These are phyloP conservation scores for Brachyptera risi DNA, from an alignment of 2,888 invertebrate genomes.

Conservation along the genomic window DNA sequence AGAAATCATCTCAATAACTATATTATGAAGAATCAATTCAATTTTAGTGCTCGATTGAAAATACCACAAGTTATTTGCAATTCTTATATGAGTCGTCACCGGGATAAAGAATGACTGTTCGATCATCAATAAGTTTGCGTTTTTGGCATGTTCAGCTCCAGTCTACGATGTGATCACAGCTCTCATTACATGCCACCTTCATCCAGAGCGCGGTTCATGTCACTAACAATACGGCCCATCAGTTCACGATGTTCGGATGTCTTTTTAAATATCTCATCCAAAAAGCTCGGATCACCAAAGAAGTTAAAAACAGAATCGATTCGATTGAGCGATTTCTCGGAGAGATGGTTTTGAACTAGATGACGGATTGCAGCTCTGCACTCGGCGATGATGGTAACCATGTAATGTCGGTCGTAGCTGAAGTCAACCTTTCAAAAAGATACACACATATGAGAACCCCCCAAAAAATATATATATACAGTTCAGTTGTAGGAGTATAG, in stretches of 20 bases:
- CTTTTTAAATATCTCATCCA: conserved; percentile 60
- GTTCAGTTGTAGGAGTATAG: too few species aligned
- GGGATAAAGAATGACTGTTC: too few species aligned
- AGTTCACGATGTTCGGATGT: conserved; percentile 59
- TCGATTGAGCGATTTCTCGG: conserved; percentile 76
- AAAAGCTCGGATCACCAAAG: conserved; percentile 57
- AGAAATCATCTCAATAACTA: too few species aligned
- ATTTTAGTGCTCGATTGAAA: too few species aligned
- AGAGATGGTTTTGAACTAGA: conserved; percentile 74
- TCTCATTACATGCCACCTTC: conserved; percentile 51
- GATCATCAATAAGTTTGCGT: too few species aligned
- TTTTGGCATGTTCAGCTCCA: too few species aligned
- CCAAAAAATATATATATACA: too few species aligned
- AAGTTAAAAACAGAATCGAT: conserved; percentile 74
- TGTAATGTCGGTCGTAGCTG: conserved; percentile 78
- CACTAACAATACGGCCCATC: conserved; percentile 59
- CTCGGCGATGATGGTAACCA: conserved; percentile 72
- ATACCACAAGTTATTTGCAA: too few species aligned
- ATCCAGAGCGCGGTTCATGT: conserved; percentile 62
- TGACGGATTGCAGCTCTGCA: conserved; percentile 70
- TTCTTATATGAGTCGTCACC: too few species aligned
- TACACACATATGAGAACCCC: too few species aligned
- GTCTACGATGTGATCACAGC: too few species aligned
- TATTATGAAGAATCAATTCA: too few species aligned
- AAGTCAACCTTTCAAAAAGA: conserved; percentile 80